phyloP scores from a whole-genome alignment of 2,888 invertebrate species.

The Acanthoscelides obtectus region DNA sequence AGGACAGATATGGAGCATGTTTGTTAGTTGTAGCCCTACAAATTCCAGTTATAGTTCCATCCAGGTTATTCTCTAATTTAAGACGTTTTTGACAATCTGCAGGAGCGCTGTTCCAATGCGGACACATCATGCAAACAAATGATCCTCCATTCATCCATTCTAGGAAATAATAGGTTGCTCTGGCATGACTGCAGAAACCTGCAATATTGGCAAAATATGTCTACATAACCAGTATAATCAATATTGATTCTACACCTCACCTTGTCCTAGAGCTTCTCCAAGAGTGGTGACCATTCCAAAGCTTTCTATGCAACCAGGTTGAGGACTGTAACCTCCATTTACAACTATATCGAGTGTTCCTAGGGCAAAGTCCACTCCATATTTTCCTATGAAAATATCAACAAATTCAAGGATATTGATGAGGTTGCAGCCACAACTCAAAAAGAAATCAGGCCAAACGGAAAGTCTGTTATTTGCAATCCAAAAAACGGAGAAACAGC shows the following conservation, averaged over 20 bases:
- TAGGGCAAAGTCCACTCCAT: conserved; percentile 48
- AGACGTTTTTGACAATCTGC: conserved; percentile 15
- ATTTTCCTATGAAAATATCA: conserved; percentile 38
- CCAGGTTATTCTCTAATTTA: conserved; percentile 22
- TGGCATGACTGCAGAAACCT: conserved; percentile 32
- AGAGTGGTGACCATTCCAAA: conserved; percentile 7
- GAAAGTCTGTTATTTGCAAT: too few relatives aligned
- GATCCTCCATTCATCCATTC: conserved; percentile 27
- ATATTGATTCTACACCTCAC: too few relatives aligned
- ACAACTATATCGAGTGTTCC: conserved; percentile 58
- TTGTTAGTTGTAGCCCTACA: conserved; percentile 22
- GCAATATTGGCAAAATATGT: conserved; percentile 14
- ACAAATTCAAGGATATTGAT: too few relatives aligned
- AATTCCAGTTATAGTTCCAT: conserved; percentile 22
- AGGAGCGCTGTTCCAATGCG: conserved; percentile 6
- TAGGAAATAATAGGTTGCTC: conserved; percentile 27
- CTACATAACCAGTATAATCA: too few relatives aligned
- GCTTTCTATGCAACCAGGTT: conserved; percentile 50
- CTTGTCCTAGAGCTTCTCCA: conserved; percentile 7
- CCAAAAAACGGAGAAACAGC: too few relatives aligned
- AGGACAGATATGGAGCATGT: conserved; percentile 13
- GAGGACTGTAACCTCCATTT: conserved; percentile 51
- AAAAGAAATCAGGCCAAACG: too few relatives aligned
- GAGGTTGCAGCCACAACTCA: too few relatives aligned
- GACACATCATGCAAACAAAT: conserved; percentile 26